phyloP scores from a whole-genome alignment of 2,888 invertebrate genomes.

The Celastrina argiolus region DNA sequence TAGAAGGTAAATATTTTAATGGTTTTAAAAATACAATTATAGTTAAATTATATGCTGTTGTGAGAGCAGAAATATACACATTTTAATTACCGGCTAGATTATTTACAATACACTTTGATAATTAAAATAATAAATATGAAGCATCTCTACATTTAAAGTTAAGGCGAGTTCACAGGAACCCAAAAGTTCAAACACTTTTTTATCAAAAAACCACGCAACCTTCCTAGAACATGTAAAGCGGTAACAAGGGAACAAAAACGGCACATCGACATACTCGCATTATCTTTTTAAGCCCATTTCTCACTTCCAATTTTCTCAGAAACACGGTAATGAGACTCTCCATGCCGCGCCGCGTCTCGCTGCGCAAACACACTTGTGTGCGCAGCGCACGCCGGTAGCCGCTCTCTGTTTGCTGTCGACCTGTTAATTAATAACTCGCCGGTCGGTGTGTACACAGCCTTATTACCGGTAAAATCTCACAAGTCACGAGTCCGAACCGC shows the following conservation, averaged over 20 bases:
- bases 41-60: too few species aligned
- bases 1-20: too few species aligned
- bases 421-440: conserved; percentile 77
- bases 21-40: too few species aligned
- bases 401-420: conserved; percentile 75
- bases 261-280: conserved; percentile 48
- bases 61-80: too few species aligned
- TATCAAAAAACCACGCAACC: conserved; percentile 30
- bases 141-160: neutral
- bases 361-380: conserved; percentile 65
- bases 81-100: neutral
- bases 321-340: conserved; percentile 71
- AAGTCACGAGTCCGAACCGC: conserved; percentile 66
- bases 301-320: conserved; percentile 73
- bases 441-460: conserved; percentile 73
- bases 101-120: neutral
- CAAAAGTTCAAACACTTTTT: conserved; percentile 15
- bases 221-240: conserved; percentile 41
- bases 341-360: conserved; percentile 61
- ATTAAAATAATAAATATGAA: neutral
- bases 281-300: conserved; percentile 69
- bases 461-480: conserved; percentile 77
- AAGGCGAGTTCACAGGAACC: neutral
- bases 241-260: conserved; percentile 45
- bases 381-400: conserved; percentile 72